Evolutionary conservation across 2,797 vertebrate genomes (phyloP).

Genomic region (Myotis myotis): DNA sequence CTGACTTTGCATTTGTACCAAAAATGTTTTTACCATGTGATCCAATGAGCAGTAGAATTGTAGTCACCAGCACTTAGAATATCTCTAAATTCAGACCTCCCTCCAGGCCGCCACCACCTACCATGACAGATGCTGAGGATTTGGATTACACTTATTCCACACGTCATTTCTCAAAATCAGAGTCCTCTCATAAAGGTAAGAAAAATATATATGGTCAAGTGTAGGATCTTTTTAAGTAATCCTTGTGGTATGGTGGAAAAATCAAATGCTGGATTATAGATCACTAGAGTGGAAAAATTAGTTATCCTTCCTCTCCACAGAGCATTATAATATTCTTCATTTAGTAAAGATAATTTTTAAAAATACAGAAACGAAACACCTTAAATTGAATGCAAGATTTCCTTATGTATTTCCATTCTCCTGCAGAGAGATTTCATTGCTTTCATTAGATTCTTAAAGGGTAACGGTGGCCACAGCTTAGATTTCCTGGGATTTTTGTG

Average conservation of each 20-base stretch:
- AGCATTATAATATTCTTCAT: neutral
- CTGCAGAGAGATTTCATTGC: neutral
- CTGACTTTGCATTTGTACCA: neutral
- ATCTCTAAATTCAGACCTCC: neutral
- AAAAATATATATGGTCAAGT: neutral
- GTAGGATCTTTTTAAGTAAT: neutral
- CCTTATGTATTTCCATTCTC: neutral
- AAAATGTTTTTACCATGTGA: neutral
- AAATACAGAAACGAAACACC: neutral
- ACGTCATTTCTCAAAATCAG: constrained; percentile 78
- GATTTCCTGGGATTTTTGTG: neutral
- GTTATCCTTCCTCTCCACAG: neutral
- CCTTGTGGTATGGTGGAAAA: neutral
- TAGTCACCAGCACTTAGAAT: neutral
- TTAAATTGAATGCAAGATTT: neutral
- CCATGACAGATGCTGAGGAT: constrained; percentile 61
- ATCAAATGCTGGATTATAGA: neutral
- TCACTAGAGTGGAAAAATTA: neutral
- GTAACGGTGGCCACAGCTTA: neutral
- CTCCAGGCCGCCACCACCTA: constrained; percentile 80
- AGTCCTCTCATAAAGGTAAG: constrained; percentile 86
- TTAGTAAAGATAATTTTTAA: neutral
- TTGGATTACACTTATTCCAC: constrained; percentile 67
- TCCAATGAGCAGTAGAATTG: neutral
- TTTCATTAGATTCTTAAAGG: neutral